These are phyloP conservation scores for Plebejus anna DNA, from an alignment of 2,888 invertebrate genomes.

Conservation along the genomic window DNA sequence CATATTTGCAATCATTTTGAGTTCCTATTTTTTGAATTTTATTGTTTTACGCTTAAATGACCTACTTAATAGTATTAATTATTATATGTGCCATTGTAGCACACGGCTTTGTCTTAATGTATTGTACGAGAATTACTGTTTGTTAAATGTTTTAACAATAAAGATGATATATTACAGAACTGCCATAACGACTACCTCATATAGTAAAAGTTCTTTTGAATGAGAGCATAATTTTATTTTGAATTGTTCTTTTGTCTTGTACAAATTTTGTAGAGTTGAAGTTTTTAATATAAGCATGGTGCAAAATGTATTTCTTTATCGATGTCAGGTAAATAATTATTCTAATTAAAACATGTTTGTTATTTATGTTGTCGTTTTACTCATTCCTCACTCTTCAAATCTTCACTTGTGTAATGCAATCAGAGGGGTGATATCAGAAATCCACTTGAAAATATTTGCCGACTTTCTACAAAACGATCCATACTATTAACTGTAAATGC, in stretches of 20 bases:
- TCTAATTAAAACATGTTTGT: slow-evolving; percentile 77
- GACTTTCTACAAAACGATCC: too few relatives aligned
- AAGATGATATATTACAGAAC: slow-evolving; percentile 17
- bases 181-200: slow-evolving; percentile 28
- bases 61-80: slow-evolving; percentile 54
- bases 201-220: slow-evolving; percentile 7
- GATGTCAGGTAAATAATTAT: slow-evolving; percentile 76
- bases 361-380: slow-evolving; percentile 54
- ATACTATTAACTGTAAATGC: too few relatives aligned
- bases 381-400: slow-evolving; percentile 16
- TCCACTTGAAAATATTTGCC: too few relatives aligned
- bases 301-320: slow-evolving; percentile 75
- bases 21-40: slow-evolving; percentile 70
- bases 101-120: slow-evolving; percentile 9
- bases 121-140: slow-evolving; percentile 8
- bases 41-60: slow-evolving; percentile 45
- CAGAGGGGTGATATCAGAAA: too few relatives aligned
- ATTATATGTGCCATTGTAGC: background rate
- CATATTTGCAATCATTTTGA: slow-evolving; percentile 65
- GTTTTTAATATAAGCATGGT: slow-evolving; percentile 56
- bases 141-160: slow-evolving; percentile 34
- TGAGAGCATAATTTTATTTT: slow-evolving; percentile 43
- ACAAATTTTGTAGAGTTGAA: slow-evolving; percentile 61
- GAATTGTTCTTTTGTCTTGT: slow-evolving; percentile 54
- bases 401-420: background rate